Conservation (phyloP, 2,113 vertebrate species). For the Synchiropus splendidus region DNA sequence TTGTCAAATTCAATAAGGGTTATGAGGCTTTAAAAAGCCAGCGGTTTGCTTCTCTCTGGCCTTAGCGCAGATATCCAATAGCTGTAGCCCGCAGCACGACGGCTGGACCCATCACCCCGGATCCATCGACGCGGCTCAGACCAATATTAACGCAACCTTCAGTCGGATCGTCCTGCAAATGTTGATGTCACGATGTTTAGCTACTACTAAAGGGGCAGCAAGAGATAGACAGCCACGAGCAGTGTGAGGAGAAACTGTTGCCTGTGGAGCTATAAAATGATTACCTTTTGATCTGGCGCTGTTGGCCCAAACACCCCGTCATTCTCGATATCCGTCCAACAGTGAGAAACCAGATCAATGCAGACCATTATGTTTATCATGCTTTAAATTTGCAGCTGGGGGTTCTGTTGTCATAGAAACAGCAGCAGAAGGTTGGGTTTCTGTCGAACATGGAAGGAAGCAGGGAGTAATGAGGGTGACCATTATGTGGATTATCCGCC, state of each 20-base stretch:
- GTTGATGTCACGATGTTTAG: too few relatives aligned
- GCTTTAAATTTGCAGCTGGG: constrained; percentile 52
- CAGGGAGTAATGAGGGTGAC: constrained; percentile 43
- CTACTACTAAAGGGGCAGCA: too few relatives aligned
- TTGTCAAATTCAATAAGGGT: constrained; percentile 60
- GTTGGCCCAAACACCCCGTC: constrained; percentile 23
- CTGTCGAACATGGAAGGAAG: constrained; percentile 58
- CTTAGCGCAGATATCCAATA: constrained; percentile 23
- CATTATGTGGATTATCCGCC: constrained; percentile 47
- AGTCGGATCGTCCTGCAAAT: too few relatives aligned
- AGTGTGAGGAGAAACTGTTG: constrained; percentile 1
- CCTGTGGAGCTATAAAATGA: constrained; percentile 12
- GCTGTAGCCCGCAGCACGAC: constrained; percentile 23
- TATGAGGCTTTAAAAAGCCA: constrained; percentile 29
- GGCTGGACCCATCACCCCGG: too few relatives aligned
- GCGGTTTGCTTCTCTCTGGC: constrained; percentile 19
- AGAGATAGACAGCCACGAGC: neutral
- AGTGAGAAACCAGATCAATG: constrained; percentile 39
- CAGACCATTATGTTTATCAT: constrained; percentile 64
- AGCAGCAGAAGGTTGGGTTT: constrained; percentile 51
- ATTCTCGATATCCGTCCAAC: constrained; percentile 20
- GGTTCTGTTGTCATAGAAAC: constrained; percentile 68
- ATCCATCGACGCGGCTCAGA: too few relatives aligned
- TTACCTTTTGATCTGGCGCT: constrained; percentile 32
- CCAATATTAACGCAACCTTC: too few relatives aligned